phyloP scores from a whole-genome alignment of 1,140 invertebrate genomes.

The Geopemphigus sp. region DNA sequence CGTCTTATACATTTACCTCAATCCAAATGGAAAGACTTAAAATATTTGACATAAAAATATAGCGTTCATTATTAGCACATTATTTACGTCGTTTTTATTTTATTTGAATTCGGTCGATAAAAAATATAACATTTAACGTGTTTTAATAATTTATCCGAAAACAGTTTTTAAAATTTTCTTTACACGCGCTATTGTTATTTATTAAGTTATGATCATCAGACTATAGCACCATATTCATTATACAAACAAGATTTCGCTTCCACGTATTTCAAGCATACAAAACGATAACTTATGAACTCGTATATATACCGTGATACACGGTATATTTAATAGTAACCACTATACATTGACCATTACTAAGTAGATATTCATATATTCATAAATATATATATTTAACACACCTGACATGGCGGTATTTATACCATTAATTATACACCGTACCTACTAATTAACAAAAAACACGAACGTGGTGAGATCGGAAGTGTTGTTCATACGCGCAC shows the following conservation, averaged over 20 bases:
- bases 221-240: not conserved
- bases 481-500: not conserved
- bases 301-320: not conserved
- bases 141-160: not conserved
- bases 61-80: not conserved
- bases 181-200: not conserved
- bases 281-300: not conserved
- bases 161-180: not conserved
- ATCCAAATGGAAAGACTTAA: not conserved
- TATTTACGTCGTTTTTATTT: not conserved
- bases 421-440: not conserved
- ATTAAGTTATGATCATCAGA: not conserved
- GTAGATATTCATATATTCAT: no score
- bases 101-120: not conserved
- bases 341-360: not conserved
- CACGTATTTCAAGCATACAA: no score
- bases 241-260: conserved; percentile 5
- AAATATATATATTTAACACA: not conserved
- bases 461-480: not conserved
- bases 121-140: not conserved
- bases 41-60: not conserved
- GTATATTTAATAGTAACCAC: not conserved
- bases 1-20: not conserved
- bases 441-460: not conserved
- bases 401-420: not conserved